Conservation (phyloP, 2,113 vertebrate species). For the Rhagologus leucostigma region DNA sequence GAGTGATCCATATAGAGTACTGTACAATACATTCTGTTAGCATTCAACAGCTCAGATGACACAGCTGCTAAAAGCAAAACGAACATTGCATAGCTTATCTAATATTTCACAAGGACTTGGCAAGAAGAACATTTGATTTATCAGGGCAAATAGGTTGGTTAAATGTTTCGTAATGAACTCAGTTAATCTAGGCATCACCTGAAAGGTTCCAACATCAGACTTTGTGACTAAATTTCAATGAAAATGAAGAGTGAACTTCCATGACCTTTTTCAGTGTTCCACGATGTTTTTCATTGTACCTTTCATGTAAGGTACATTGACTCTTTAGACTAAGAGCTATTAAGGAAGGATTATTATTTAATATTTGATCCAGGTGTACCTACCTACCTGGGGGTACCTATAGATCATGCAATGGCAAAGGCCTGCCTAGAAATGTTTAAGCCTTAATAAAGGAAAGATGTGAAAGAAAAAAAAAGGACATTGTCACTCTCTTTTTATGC, state of each 20-base stretch:
- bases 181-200: not conserved
- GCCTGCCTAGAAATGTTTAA: not conserved
- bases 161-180: constrained; percentile 21
- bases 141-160: not conserved
- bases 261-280: not conserved
- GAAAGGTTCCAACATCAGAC: not conserved
- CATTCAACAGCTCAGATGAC: not conserved
- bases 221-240: not conserved
- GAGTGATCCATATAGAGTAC: not conserved
- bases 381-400: not conserved
- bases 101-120: not conserved
- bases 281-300: not conserved
- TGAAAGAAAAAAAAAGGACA: not conserved
- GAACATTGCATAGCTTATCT: not conserved
- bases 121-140: not conserved
- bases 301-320: not conserved
- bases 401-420: not conserved
- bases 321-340: not conserved
- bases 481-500: not conserved
- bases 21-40: not conserved
- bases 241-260: not conserved
- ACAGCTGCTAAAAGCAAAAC: not conserved
- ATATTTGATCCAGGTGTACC: not conserved
- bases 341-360: not conserved
- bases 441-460: not conserved